Evolutionary conservation across 37 sponge, comb jelly and placozoan species (phyloP), one percentile per base, ranked within the genome.

Genomic region (Halisarca cf. caerulea): DNA sequence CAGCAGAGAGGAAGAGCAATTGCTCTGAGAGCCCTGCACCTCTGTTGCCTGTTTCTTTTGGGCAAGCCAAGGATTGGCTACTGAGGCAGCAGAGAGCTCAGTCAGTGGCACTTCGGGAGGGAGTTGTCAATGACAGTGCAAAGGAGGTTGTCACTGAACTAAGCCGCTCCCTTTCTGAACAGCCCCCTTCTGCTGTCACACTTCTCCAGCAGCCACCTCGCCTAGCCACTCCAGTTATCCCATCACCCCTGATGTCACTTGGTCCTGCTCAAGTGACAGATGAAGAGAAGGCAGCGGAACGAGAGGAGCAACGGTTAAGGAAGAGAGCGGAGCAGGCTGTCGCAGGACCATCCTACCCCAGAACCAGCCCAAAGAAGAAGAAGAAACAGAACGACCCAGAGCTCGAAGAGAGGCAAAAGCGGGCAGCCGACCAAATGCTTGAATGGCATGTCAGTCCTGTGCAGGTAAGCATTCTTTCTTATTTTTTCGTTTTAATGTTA

Each of bases 21-120:
- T 34, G 24, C 14, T 9, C 11, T 32, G 60, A 1, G 18, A 34
- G 59, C 27, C 81, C 81, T 80, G 35, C 57, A 6, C 35, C 57
- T 9, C 81, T 87, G 47, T 61, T 87, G 55, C 87, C 87, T 39
- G 87, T 87, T 53, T 87, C 87, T 0, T 87, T 87, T 55, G 82
- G 60, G 20, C 87, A 58, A 71, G 82, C 87, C 45, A 81, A 81
- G 81, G 87, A 87, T 68, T 87, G 82, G 87, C 82, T 87, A 41
- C 78, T 85, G 25, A 84, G 37, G 58, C 68, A 86, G 80, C 86
- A 86, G 40, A 86, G 34, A 66, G 80, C n/a, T 80, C 69, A 55
- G 6, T 86, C 80, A 1, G 80, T 66, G 54, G 58, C 80, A 54
- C 80, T 79, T 58, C 68, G 57, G 70, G 34, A 54, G 2, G 79